Base-by-base conservation (phyloP, 2,113 vertebrate species). In the Orthonyx spaldingii region DNA sequence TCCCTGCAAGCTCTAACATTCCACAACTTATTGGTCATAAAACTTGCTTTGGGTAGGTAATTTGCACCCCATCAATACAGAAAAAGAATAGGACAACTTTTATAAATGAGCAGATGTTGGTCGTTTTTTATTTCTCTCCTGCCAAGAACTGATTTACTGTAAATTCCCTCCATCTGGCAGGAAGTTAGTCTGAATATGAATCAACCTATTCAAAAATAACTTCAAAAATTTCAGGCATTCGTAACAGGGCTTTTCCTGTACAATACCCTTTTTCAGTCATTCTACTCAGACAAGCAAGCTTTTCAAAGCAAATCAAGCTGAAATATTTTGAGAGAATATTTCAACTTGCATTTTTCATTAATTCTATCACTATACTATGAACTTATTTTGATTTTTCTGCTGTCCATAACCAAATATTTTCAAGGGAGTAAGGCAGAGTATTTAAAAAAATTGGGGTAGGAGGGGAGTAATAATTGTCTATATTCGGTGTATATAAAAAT, bases 161-260 rank as follows among this genome's bases (percentile, higher is more conserved):
- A 97, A 97, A 97, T 96, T 98, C 97, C 86, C 89, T 97, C 98
- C 98, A 98, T 98, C 97, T 98, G 98, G 97, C 97, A 98, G 97
- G 97, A 98, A 97, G 96, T 94, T 98, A 97, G 98, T 98, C 98
- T 98, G 97, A 98, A 98, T 98, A 97, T 97, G 98, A 98, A 98
- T 98, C 97, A 96, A 96, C 90, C 93, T 85, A 95, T 96, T 96
- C 96, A 97, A 97, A 98, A 98, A 98, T 97, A 98, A 97, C 97
- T 94, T 87, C 89, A 88, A 87, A 97, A 98, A 97, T 97, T 92
- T 96, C 96, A 98, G 91, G 95, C 95, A 97, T 98, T 98, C 97
- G 98, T 96, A 97, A 95, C 39, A 1, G 17, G 3, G 63, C 64
- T 80, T 75, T 71, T 74, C 76, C 81, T 85, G 69, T 92, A 97